phyloP scores from a whole-genome alignment of 2,113 vertebrate genomes.

The Serinus canaria region DNA sequence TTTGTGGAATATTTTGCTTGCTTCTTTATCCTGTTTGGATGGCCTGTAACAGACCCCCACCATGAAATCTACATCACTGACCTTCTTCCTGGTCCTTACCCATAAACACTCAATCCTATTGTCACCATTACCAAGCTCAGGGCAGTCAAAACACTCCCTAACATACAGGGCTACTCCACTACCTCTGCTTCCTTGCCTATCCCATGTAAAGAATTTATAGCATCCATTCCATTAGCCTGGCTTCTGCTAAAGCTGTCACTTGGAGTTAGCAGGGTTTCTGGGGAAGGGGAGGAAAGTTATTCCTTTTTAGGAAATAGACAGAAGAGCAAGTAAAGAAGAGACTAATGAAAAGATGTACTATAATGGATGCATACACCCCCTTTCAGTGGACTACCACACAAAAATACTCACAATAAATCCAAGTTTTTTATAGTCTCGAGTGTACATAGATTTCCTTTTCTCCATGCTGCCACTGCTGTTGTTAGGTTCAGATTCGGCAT shows the following conservation, averaged over 20 bases:
- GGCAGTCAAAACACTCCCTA: background rate
- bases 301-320: background rate
- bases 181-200: background rate
- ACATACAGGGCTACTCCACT: background rate
- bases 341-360: background rate
- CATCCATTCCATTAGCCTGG: background rate
- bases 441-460: conserved; percentile 99
- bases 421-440: conserved; percentile 97
- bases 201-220: background rate
- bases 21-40: background rate
- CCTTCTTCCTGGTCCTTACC: background rate
- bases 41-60: background rate
- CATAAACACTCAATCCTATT: background rate
- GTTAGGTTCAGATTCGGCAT: conserved; percentile 90
- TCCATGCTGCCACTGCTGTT: conserved; percentile 93
- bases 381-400: background rate
- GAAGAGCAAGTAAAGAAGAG: background rate
- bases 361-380: background rate
- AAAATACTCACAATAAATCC: conserved; percentile 92
- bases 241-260: background rate
- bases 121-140: background rate
- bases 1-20: background rate
- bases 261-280: background rate
- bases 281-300: background rate
- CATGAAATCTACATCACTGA: background rate